These are phyloP conservation scores for Turdus rufiventris DNA, from an alignment of 2,113 vertebrate species.

Conservation along the genomic window DNA sequence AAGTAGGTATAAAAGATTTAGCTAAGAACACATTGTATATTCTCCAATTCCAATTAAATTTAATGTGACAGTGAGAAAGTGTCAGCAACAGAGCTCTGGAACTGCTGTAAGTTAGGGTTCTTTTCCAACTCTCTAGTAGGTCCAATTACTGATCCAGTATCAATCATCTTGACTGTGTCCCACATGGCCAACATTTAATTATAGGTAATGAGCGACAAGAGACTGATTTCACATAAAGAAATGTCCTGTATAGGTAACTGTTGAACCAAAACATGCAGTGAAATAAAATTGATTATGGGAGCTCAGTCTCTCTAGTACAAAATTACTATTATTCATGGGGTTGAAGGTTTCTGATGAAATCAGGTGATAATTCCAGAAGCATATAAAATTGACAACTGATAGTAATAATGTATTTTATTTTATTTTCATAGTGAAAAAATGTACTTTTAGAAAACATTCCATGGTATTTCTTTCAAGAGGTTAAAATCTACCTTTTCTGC, in stretches of 20 bases:
- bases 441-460: background rate
- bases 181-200: background rate
- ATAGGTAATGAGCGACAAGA: background rate
- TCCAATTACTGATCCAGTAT: background rate
- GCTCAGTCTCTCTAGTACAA: background rate
- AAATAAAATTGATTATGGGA: background rate
- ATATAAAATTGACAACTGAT: background rate
- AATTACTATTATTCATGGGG: rapidly evolving
- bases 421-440: background rate
- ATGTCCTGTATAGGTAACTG: background rate
- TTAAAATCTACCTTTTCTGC: background rate
- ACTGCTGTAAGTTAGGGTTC: background rate
- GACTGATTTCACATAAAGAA: background rate
- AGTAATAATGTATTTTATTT: background rate
- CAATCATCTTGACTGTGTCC: background rate
- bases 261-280: background rate
- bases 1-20: background rate
- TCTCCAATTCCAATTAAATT: background rate
- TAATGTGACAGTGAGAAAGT: background rate
- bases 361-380: background rate
- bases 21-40: background rate
- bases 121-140: background rate
- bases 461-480: background rate
- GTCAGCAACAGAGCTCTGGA: background rate
- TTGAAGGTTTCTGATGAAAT: background rate